A percentile compares a stretch with the other conserved stretches of the same genome.
These are phyloP conservation scores for Leuciscus idus DNA, from an alignment of 2,113 vertebrate genomes.

Conservation along the genomic window DNA sequence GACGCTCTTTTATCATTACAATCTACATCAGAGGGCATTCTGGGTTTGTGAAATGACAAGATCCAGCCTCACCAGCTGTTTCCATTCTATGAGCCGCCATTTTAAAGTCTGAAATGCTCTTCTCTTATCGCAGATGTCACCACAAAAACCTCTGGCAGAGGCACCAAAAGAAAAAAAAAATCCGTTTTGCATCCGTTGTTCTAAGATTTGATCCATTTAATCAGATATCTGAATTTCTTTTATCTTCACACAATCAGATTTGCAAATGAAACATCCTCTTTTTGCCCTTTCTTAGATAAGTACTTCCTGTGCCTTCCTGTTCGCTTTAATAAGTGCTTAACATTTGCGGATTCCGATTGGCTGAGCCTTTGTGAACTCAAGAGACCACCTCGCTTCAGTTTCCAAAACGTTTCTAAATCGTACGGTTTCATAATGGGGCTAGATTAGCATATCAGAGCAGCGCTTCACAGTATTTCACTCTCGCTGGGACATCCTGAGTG, in stretches of 20 bases:
- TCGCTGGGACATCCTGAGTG: constrained; percentile 16
- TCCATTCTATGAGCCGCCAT: background rate
- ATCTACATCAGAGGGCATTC: constrained; percentile 26
- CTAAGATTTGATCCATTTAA: background rate
- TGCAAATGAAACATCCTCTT: constrained; percentile 7
- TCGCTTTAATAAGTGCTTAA: background rate
- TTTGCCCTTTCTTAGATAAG: background rate
- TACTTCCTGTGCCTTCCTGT: constrained; percentile 15
- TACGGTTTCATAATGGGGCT: background rate
- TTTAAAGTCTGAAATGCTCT: background rate
- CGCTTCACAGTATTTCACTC: background rate
- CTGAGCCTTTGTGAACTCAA: background rate
- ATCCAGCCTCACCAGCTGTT: constrained; percentile 19
- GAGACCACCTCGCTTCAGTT: background rate
- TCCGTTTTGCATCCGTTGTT: constrained; percentile 4
- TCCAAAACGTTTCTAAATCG: background rate
- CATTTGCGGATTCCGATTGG: constrained; percentile 18
- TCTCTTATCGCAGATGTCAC: constrained; percentile 35
- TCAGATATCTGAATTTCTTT: constrained; percentile 28
- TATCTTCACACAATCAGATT: background rate
- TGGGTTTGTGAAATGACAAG: constrained; percentile 15
- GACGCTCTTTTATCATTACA: constrained; percentile 1
- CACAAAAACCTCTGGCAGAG: constrained; percentile 26
- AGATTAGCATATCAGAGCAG: constrained; percentile 25
- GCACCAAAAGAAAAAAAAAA: background rate